Base-by-base conservation (phyloP, 2,113 vertebrate species). In the Nematolebias whitei region DNA sequence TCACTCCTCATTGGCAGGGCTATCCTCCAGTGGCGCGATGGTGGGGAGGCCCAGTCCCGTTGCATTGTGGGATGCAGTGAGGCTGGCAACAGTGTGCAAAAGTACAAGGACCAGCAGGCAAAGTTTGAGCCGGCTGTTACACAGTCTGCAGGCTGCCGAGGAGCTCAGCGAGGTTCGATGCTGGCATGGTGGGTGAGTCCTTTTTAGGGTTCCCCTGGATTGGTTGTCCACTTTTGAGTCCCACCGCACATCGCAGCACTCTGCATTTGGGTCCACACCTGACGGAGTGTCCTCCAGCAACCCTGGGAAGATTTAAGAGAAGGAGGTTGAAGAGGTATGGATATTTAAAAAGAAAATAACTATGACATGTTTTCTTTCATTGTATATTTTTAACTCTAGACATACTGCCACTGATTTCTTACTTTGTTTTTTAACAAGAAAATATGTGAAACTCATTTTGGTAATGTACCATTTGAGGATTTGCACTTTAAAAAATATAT, bases 231-330 rank as follows among this genome's bases (percentile, higher is more conserved):
- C 74, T 86, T 89, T 93, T 83, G 91, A 90, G 92, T 94, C 94
- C 94, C 95, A 95, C 93, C 96, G 94, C 88, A 99, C 93, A 64
- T 99, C 97, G 87, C 98, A 99, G 94, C 98, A 99, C 93, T 98
- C 94, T 90, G 96, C 94, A 76, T 96, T 92, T 58, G 93, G 92
- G 85, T 94, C 85, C 54, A 79, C 85, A 61, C 88, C 94, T 91
- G 94, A 95, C 72, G 93, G 94, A 87, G 95, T 93, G 90, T 95
- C 94, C 89, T 98, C 95, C 82, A 96, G 93, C 91, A 98, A 94
- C 94, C 96, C 98, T 99, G 92, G 3, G 65, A 84, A 35, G 43
- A 62, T 49, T 0, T 4, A 26, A 29, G 4, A 23, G 41, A 0
- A 15, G 7, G 1, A 35, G 40, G 12, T 20, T 67, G 0, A 19